A percentile compares a stretch with the other conserved stretches of the same genome.
Evolutionary conservation across 64 coral and sea anemone species (phyloP).

Genomic region (Dendrophyllia cribrosa): DNA sequence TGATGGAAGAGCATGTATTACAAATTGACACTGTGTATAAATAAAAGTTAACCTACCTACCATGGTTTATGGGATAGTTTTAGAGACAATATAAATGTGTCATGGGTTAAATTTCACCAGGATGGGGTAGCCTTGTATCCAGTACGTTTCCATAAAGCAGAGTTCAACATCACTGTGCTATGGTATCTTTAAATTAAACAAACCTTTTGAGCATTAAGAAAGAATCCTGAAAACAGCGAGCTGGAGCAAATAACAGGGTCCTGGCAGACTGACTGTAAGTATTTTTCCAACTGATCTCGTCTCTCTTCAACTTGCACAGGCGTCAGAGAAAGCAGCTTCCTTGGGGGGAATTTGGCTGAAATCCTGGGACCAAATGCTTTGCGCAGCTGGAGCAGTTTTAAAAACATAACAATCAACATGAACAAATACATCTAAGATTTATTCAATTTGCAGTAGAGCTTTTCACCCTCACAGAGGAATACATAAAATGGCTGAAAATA

Average conservation of each 20-base stretch:
- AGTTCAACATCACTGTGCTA: too few species aligned
- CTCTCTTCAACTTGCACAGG: slow-evolving; percentile 90
- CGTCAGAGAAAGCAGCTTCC: slow-evolving; percentile 82
- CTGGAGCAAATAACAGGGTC: slow-evolving; percentile 72
- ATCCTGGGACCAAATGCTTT: slow-evolving; percentile 90
- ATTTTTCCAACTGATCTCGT: slow-evolving; percentile 89
- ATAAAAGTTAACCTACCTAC: too few species aligned
- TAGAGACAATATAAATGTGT: too few species aligned
- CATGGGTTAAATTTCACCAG: too few species aligned
- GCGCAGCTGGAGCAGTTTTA: slow-evolving; percentile 59
- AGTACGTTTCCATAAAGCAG: too few species aligned
- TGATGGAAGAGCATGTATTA: too few species aligned
- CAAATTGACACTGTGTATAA: too few species aligned
- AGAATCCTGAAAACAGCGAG: slow-evolving; percentile 67
- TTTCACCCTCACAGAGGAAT: too few species aligned
- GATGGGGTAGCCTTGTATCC: too few species aligned
- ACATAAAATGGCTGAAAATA: too few species aligned
- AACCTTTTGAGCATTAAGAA: slow-evolving; percentile 97
- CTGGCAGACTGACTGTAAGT: slow-evolving; percentile 84
- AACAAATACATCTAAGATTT: neutral
- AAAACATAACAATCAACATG: neutral
- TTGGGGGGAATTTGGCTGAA: slow-evolving; percentile 86
- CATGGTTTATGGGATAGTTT: too few species aligned
- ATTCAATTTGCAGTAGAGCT: neutral
- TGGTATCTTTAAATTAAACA: neutral